phyloP scores from a whole-genome alignment of 2,888 invertebrate species.

The Cataglyphis albicans region DNA sequence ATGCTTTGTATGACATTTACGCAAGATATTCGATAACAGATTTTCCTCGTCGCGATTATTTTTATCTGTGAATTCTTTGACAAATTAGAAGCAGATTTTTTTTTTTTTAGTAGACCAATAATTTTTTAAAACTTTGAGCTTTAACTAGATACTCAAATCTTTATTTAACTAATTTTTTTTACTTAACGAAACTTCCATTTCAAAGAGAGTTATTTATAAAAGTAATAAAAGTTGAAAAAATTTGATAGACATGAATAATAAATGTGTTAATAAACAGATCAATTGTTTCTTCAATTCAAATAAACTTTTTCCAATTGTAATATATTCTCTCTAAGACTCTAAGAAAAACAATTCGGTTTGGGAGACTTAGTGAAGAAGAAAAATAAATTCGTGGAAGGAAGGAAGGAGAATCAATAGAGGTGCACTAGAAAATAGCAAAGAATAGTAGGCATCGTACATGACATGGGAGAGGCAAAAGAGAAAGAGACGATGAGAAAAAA shows the following conservation, averaged over 20 bases:
- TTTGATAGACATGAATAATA: not conserved
- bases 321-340: not conserved
- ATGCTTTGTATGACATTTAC: constrained; percentile 16
- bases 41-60: constrained; percentile 27
- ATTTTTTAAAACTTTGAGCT: not conserved
- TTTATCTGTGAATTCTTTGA: constrained; percentile 13
- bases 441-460: constrained; percentile 5
- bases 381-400: constrained; percentile 19
- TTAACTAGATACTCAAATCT: not conserved
- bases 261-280: not conserved
- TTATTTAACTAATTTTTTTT: not conserved
- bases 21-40: not conserved
- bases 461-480: not conserved
- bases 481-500: not conserved
- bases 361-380: constrained; percentile 22
- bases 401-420: constrained; percentile 13
- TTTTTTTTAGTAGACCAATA: not conserved
- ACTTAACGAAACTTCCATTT: not conserved
- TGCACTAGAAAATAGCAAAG: constrained; percentile 27
- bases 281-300: not conserved
- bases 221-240: not conserved
- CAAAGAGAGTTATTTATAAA: not conserved
- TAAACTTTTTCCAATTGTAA: constrained; percentile 4
- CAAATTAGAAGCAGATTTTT: not conserved
- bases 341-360: constrained; percentile 16